Base-by-base conservation (phyloP, 2,113 vertebrate genomes). In the Artemisiospiza belli region DNA sequence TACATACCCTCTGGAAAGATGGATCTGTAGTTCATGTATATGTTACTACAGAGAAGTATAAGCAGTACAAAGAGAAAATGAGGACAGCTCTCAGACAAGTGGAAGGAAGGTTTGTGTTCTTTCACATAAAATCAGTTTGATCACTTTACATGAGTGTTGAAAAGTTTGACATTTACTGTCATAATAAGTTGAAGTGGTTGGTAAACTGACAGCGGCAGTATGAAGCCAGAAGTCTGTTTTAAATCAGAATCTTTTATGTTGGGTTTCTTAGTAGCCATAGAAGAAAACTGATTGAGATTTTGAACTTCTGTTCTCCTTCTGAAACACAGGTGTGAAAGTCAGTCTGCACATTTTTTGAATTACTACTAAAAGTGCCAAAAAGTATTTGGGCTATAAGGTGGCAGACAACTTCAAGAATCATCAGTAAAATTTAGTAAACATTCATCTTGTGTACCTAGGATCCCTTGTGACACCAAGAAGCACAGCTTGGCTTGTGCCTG, bases 1-100 rank as follows among this genome's bases (percentile, higher is more conserved):
- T 98, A 51, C 97, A 98, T 17, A 92, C 97, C 31, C 84, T 92
- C 44, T 98, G 98, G 98, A 98, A 98, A 92, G 98, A 98, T 90
- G 98, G 98, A 43, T 98, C 97, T 73, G 84, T 98, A 61, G 98
- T 98, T 64, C 98, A 99, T 1, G 39, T 98, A 11, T 97, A 97
- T 64, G 94, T 98, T 35, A 97, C 97, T 81, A 88, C 95, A 69
- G 98, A 98, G 77, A 98, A 97, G 55, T 98, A 66, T 91, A 97
- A 64, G 43, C 93, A 95, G 68, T 98, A 98, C 16, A 33, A 96
- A 83, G 91, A 97, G 66, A 98, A 93, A 92, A 96, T 98, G 90
- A 97, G 86, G 25, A 86, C 11, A 10, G 96, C 83, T 57, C 95
- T 99, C 68, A 93, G 92, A 61, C 97, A 82, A 74, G 72, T 98